These are phyloP conservation scores for Gobius niger DNA, from an alignment of 2,113 vertebrate species.

Conservation along the genomic window DNA sequence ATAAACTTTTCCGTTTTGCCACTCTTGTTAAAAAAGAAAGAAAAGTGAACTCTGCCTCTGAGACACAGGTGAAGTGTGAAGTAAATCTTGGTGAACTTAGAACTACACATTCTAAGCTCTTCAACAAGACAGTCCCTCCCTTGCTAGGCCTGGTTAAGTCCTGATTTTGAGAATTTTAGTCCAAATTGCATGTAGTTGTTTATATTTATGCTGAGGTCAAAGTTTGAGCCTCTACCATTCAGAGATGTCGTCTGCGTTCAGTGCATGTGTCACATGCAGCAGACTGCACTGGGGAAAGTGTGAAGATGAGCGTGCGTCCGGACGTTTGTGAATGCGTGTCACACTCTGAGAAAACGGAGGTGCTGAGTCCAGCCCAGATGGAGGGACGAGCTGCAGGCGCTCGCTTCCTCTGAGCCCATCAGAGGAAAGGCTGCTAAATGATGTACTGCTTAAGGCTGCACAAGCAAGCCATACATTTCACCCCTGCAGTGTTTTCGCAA, in stretches of 20 bases:
- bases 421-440: conserved; percentile 31
- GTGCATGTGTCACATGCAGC: conserved; percentile 9
- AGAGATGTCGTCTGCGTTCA: conserved; percentile 28
- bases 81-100: conserved; percentile 22
- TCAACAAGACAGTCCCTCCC: too few relatives aligned
- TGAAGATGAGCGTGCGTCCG: conserved; percentile 21
- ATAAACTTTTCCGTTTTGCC: too few relatives aligned
- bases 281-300: neutral
- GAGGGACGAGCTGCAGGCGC: neutral
- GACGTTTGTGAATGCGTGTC: conserved; percentile 39
- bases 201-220: conserved; percentile 6
- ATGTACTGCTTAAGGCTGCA: conserved; percentile 33
- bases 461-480: conserved; percentile 30
- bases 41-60: conserved; percentile 34
- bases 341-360: conserved; percentile 1
- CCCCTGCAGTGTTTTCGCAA: neutral
- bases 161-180: too few relatives aligned
- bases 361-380: conserved; percentile 23
- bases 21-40: conserved; percentile 9
- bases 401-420: conserved; percentile 23
- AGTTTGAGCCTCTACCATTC: conserved; percentile 20
- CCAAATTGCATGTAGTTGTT: neutral
- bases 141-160: too few relatives aligned
- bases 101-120: neutral
- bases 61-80: conserved; percentile 19